phyloP scores from a whole-genome alignment of 2,888 invertebrate genomes.

The Sipha maydis region DNA sequence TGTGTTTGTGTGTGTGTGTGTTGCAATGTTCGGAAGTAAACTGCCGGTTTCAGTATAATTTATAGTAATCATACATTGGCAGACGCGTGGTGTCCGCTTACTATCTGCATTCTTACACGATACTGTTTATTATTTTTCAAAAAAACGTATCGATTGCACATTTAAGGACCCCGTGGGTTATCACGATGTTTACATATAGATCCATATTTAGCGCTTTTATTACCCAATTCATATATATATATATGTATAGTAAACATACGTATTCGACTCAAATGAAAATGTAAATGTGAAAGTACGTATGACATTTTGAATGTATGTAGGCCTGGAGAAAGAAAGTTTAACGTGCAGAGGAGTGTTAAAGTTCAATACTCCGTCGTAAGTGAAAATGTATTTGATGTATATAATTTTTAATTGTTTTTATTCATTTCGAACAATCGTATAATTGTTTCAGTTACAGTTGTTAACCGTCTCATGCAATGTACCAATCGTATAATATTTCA shows the following conservation, averaged over 20 bases:
- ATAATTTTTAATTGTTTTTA: neutral
- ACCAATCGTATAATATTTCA: neutral
- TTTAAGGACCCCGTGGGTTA: constrained; percentile 26
- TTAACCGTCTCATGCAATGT: too few species aligned
- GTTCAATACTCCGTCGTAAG: neutral
- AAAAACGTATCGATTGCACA: constrained; percentile 44
- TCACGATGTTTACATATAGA: constrained; percentile 4
- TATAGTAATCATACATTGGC: neutral
- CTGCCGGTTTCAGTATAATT: neutral
- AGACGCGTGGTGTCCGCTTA: constrained; percentile 26
- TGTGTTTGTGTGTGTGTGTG: neutral
- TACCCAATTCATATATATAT: neutral
- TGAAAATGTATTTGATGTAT: neutral
- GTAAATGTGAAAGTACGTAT: neutral
- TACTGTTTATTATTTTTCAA: neutral
- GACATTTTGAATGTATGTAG: neutral
- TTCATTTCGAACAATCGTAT: neutral
- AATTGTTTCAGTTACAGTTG: too few species aligned
- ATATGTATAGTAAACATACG: neutral
- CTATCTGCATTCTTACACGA: constrained; percentile 26
- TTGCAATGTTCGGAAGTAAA: constrained; percentile 13
- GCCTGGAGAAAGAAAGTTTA: neutral
- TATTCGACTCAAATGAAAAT: neutral
- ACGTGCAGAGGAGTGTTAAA: neutral
- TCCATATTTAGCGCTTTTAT: constrained; percentile 17